Base-by-base conservation (phyloP, 2,888 invertebrate genomes). In the Agriopis leucophaearia region DNA sequence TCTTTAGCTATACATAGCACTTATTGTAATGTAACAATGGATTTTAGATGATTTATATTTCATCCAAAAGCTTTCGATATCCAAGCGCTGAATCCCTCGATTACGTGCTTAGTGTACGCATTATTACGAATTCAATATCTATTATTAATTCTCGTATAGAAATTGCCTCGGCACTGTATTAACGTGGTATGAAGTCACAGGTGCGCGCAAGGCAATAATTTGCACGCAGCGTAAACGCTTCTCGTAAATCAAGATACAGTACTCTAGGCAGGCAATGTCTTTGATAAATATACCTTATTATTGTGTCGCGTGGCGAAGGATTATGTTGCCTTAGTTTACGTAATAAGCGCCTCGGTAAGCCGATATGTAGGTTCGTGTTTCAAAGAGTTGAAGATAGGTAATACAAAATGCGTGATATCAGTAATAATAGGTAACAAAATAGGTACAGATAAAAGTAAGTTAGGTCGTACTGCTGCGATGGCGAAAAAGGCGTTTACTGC, bases 281-380 rank as follows among this genome's bases (percentile, higher is more conserved):
- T 88, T 90, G 88, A 90, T 88, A 90, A 88, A 91, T 90, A 86
- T 79, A 80, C 83, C 83, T 84, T 88, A 87, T 88, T 88, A 90
- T 88, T 86, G 80, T 83, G 81, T 82, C 80, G 78, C 79, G 73
- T 78, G 73, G 67, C 66, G 71, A 75, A 74, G 78, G 79, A 81
- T 84, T 78, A 77, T 71, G 71, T 66, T 66, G 61, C 71, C 75
- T 72, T 75, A 74, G 74, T 77, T 80, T 78, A 76, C 71, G 71
- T 73, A 74, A 75, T 77, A 74, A 72, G 70, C 62, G 69, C 59
- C 47, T 60, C 48, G 48, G 66, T 68, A 64, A 68, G 65, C 57
- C 56, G 64, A 72, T 62, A 57, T 68, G 55, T 60, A 55, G n/a
- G 60, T 13, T 64, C 60, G n/a, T 55, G 64, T 58, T 65, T 52